phyloP scores from a whole-genome alignment of 1,140 invertebrate genomes.

The Apolygus lucorum region DNA sequence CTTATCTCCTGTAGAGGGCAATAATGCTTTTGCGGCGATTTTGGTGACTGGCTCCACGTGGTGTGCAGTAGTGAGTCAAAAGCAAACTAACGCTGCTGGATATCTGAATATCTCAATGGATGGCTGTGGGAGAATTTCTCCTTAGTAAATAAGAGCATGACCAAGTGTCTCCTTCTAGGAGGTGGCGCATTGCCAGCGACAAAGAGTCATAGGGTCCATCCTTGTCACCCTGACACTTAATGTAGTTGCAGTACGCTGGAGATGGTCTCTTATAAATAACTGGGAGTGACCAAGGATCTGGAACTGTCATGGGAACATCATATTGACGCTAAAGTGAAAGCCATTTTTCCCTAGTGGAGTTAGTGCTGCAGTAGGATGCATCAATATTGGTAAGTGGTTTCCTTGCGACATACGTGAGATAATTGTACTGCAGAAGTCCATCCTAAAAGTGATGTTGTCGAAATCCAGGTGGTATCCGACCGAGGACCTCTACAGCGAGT shows the following conservation, averaged over 20 bases:
- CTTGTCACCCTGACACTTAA: no score
- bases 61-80: no score
- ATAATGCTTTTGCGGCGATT: no score
- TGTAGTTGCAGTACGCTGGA: not conserved
- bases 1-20: no score
- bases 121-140: no score
- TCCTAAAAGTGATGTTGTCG: not conserved
- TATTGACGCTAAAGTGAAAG: not conserved
- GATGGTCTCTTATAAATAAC: not conserved
- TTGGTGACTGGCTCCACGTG: no score
- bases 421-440: constrained; percentile 1
- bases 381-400: not conserved
- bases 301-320: not conserved
- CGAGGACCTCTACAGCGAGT: not conserved
- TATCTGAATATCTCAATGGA: no score
- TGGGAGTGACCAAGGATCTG: not conserved
- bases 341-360: not conserved
- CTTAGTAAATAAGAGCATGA: no score
- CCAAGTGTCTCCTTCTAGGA: no score
- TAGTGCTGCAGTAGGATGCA: not conserved
- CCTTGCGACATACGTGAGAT: not conserved
- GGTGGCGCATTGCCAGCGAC: no score
- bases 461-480: not conserved
- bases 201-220: no score
- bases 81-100: no score